A percentile compares a stretch with the other conserved stretches of the same genome.
These are phyloP conservation scores for Petrolisthes manimaculis DNA, from an alignment of 2,888 invertebrate species.

Conservation along the genomic window DNA sequence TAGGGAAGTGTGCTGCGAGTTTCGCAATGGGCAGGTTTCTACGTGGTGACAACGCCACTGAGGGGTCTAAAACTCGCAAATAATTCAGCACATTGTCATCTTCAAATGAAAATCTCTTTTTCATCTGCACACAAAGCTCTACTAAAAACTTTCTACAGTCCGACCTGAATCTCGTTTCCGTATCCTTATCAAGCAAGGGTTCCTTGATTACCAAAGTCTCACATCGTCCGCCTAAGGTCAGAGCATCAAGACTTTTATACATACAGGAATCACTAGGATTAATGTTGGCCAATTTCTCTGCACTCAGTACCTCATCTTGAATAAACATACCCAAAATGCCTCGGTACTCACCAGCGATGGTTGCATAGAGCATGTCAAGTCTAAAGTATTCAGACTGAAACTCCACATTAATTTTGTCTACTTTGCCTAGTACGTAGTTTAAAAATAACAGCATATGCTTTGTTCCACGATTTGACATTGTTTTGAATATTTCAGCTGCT, in stretches of 20 bases:
- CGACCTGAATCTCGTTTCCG: no score
- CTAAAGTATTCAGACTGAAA: slow-evolving; percentile 35
- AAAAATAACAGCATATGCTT: slow-evolving; percentile 25
- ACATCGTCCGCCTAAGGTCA: no score
- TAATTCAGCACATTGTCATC: slow-evolving; percentile 14
- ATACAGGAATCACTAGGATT: no score
- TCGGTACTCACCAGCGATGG: slow-evolving; percentile 19
- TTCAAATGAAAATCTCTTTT: slow-evolving; percentile 37
- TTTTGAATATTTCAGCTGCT: background rate
- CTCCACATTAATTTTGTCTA: slow-evolving; percentile 21
- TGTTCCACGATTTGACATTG: slow-evolving; percentile 1
- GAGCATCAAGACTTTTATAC: no score
- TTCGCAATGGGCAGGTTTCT: no score
- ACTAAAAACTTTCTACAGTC: no score
- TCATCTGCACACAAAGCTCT: slow-evolving; percentile 32
- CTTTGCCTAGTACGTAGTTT: slow-evolving; percentile 28
- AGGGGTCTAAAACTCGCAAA: slow-evolving; percentile 17
- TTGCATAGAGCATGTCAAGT: background rate
- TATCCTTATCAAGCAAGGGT: no score
- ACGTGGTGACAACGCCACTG: slow-evolving; percentile 14
- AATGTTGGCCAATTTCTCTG: no score
- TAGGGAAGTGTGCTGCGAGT: no score
- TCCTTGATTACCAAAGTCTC: no score
- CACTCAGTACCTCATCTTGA: background rate
- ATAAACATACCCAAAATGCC: slow-evolving; percentile 5